Evolutionary conservation across 1,140 invertebrate genomes (phyloP), one percentile per base, ranked within the genome.

Genomic region (Chrysomallon squamiferum): DNA sequence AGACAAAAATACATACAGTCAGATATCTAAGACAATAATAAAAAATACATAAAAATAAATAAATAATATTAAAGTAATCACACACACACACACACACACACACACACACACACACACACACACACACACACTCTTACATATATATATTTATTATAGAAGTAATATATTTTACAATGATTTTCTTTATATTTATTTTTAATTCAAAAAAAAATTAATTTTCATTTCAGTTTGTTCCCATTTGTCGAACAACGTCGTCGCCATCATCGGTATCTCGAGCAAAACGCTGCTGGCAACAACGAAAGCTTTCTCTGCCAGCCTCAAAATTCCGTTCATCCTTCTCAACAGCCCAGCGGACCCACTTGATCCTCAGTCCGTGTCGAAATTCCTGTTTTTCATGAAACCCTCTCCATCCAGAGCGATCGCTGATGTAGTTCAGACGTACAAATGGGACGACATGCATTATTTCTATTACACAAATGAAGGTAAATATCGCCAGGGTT

Each of bases 381-480:
- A 45, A 27, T 45, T 50, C 33, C 64, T 62, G 47, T 62, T 47
- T 33, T 68, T 35, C 45, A 62, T 68, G 22, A 27, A 68, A 56
- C 66, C 66, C 43, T 58, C 59, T 54, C 57, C 57, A 6, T 49
- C 61, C 15, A 62, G 57, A 18, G 67, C 66, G 11, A 64, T 74
- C 18, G 69, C 66, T 5, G 73, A 73, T 35, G 65, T 66, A 30
- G 58, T 75, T 2, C 41, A 63, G 47, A 49, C 43, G 27, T 62
- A 65, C 20, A 33, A 68, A 5, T 75, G 73, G 73, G 33, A 62
- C 3, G 69, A 41, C 25, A 49, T 75, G 2, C 59, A 63, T 22
- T 75, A 71, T 45, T 47, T 75, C 27, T 72, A 71, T 52, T 60
- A 65, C 22, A 63, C 52, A 1, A 54, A 73, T 47, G 73, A 75